A percentile compares a stretch with the other conserved stretches of the same genome.
Conservation (phyloP, 2,113 vertebrate genomes). For the Atractosteus spatula region DNA sequence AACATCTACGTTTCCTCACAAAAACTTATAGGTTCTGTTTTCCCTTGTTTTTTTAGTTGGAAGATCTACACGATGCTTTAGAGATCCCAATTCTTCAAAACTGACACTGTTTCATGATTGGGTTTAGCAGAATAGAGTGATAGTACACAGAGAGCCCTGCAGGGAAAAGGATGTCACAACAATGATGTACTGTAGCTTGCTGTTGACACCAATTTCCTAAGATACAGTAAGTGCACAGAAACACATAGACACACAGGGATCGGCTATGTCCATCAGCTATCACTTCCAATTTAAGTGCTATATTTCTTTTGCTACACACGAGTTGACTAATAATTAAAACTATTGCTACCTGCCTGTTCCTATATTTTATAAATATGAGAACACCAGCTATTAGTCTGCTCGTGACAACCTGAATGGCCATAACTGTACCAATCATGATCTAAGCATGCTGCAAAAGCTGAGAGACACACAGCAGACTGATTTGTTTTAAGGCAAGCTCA, state of each 20-base stretch:
- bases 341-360: background rate
- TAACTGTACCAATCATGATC: background rate
- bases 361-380: background rate
- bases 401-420: background rate
- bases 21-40: background rate
- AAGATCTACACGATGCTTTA: background rate
- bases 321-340: constrained; percentile 13
- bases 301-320: background rate
- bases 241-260: background rate
- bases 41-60: background rate
- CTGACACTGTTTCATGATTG: background rate
- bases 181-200: background rate
- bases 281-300: background rate
- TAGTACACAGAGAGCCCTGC: no score
- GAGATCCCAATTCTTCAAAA: no score
- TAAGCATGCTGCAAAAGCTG: background rate
- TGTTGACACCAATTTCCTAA: constrained; percentile 1
- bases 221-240: background rate
- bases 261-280: background rate
- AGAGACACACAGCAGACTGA: background rate
- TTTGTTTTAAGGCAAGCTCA: background rate
- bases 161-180: background rate
- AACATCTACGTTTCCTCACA: background rate
- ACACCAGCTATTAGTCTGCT: background rate
- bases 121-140: background rate